A percentile compares a stretch with the other conserved stretches of the same genome.
Evolutionary conservation across 2,113 vertebrate species (phyloP).

Genomic region (Cephalopholis sonnerati): DNA sequence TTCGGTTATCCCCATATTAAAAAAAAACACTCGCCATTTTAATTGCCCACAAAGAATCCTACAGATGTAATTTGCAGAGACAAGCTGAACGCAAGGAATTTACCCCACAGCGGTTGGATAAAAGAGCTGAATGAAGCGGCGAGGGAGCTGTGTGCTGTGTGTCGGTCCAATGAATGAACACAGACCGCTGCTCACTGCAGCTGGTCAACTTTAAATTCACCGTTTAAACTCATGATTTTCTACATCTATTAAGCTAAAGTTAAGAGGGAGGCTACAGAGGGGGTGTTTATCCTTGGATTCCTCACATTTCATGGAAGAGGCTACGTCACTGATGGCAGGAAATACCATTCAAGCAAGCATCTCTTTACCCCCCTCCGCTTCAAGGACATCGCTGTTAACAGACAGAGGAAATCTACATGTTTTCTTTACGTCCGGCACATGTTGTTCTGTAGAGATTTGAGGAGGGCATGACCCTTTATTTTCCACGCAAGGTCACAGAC

Average conservation of each 20-base stretch:
- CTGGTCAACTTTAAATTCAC: neutral
- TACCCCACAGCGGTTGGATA: conserved; percentile 16
- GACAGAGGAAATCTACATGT: conserved; percentile 27
- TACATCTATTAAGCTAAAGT: neutral
- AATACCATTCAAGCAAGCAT: conserved; percentile 65
- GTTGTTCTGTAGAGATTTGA: conserved; percentile 23
- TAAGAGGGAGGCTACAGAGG: neutral
- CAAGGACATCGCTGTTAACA: conserved; percentile 28
- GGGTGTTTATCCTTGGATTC: conserved; percentile 31
- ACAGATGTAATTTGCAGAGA: conserved; percentile 67
- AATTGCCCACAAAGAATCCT: conserved; percentile 58
- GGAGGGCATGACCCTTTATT: conserved; percentile 11
- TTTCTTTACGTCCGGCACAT: conserved; percentile 35
- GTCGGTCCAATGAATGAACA: conserved; percentile 32
- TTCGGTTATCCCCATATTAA: conserved; percentile 51
- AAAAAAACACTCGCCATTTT: conserved; percentile 47
- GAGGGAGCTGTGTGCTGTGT: neutral
- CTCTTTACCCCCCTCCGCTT: neutral
- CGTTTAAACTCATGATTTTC: neutral
- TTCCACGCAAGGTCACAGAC: conserved; percentile 33
- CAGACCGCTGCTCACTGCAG: neutral
- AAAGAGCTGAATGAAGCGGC: conserved; percentile 31
- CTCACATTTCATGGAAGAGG: conserved; percentile 39
- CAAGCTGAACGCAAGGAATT: conserved; percentile 66
- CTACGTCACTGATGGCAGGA: conserved; percentile 63